phyloP scores from a whole-genome alignment of 2,113 vertebrate species.

The Thalassarche chlororhynchos region DNA sequence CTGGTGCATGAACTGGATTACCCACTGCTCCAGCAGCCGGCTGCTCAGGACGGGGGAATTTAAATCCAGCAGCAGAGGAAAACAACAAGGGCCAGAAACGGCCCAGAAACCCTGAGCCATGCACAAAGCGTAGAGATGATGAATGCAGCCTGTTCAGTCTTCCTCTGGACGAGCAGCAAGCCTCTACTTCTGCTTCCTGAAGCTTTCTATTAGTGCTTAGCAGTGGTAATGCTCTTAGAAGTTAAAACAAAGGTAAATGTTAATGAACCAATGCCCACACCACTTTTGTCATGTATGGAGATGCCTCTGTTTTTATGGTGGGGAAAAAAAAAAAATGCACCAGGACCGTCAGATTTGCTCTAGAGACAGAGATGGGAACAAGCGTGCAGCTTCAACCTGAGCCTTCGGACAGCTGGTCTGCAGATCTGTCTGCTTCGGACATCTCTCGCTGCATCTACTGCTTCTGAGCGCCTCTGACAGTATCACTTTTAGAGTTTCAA shows the following conservation, averaged over 20 bases:
- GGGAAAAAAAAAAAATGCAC: background rate
- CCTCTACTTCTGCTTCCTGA: background rate
- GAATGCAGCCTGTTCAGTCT: background rate
- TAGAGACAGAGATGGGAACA: fast-evolving
- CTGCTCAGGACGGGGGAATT: background rate
- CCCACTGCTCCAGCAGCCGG: background rate
- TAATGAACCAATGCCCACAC: background rate
- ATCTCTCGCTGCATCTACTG: background rate
- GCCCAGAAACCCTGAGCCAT: background rate
- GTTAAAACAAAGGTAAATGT: background rate
- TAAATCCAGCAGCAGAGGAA: background rate
- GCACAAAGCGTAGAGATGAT: fast-evolving
- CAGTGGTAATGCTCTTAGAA: background rate
- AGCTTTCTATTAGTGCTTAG: background rate
- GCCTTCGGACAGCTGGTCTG: fast-evolving
- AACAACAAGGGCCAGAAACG: background rate
- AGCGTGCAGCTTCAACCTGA: background rate
- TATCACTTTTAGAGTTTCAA: background rate
- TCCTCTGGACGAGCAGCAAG: background rate
- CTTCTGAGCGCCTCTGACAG: background rate
- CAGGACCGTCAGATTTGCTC: background rate
- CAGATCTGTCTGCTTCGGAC: background rate
- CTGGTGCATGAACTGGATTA: fast-evolving
- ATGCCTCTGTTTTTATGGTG: background rate
- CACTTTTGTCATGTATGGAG: background rate